phyloP scores from a whole-genome alignment of 2,888 invertebrate genomes.

The Xestoiulus laeticollis region DNA sequence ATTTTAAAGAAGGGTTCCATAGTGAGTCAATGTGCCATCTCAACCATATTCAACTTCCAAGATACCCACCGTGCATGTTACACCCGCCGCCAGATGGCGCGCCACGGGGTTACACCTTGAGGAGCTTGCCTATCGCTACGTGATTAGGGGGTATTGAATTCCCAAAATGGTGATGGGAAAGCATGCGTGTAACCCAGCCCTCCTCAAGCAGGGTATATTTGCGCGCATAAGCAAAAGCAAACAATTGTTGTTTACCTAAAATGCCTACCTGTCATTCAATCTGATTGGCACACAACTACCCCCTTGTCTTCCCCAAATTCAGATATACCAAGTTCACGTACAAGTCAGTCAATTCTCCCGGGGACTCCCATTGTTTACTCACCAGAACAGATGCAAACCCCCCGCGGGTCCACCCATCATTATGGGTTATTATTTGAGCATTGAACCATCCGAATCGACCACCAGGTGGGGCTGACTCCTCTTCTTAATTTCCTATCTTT shows the following conservation, averaged over 20 bases:
- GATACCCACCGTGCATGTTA: background rate
- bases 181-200: background rate
- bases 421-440: conserved; percentile 26
- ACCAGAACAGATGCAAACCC: conserved; percentile 26
- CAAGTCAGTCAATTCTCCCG: background rate
- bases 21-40: too few species aligned
- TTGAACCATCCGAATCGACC: conserved; percentile 19
- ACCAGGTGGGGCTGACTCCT: background rate
- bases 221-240: background rate
- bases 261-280: conserved; percentile 20
- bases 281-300: conserved; percentile 10
- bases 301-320: conserved; percentile 26
- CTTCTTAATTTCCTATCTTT: conserved; percentile 2
- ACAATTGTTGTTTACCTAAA: conserved; percentile 14
- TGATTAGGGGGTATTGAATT: conserved; percentile 11
- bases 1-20: too few species aligned
- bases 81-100: background rate
- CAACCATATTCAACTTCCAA: too few species aligned
- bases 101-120: background rate
- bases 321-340: conserved; percentile 17
- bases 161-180: background rate
- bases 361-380: background rate
- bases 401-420: conserved; percentile 19
- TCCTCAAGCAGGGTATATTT: background rate
- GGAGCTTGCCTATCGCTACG: background rate